Evolutionary conservation across 2,888 invertebrate species (phyloP), one percentile per base, ranked within the genome.

Genomic region (Coelopa pilipes): DNA sequence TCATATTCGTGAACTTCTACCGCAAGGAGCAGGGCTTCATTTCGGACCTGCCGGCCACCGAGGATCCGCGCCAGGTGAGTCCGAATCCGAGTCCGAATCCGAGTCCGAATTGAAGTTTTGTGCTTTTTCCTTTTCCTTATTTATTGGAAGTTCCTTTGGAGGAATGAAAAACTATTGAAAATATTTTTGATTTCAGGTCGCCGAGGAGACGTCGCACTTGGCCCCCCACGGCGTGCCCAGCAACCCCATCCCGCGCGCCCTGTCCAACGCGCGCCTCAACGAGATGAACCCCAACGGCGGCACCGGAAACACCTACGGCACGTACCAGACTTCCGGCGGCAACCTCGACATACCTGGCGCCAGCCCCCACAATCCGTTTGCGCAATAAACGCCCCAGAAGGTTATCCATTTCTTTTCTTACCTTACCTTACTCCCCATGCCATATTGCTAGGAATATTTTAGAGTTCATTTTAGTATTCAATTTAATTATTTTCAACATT

Each of bases 141-240:
- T n/a, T n/a, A n/a, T n/a, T n/a, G n/a, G n/a, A n/a, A n/a, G n/a
- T n/a, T n/a, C n/a, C n/a, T n/a, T n/a, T n/a, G n/a, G n/a, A n/a
- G n/a, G n/a, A n/a, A n/a, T n/a, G n/a, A 34, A 34, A 34, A 34
- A 34, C 7, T 34, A 34, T 34, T 34, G 4, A 34, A 34, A 34
- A 34, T 34, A 34, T 34, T 34, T 46, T 46, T 9, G 55, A 66
- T 72, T 79, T 9, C 15, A 88, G 88, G 88, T 88, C 72, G 88
- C 88, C 57, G 88, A 88, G 77, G 96, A 94, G 85, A 94, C 94
- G 50, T 92, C 93, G 1, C 96, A 96, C 88, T 89, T 97, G 83
- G 96, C 96, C 73, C 97, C 97, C n/a, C 97, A 97, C 85, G 97
- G 97, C 67, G 97, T 97, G 69, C 97, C 97, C 65, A 94, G 95